These are phyloP conservation scores for Hyaena hyaena DNA, from an alignment of 2,113 vertebrate genomes.

Conservation along the genomic window DNA sequence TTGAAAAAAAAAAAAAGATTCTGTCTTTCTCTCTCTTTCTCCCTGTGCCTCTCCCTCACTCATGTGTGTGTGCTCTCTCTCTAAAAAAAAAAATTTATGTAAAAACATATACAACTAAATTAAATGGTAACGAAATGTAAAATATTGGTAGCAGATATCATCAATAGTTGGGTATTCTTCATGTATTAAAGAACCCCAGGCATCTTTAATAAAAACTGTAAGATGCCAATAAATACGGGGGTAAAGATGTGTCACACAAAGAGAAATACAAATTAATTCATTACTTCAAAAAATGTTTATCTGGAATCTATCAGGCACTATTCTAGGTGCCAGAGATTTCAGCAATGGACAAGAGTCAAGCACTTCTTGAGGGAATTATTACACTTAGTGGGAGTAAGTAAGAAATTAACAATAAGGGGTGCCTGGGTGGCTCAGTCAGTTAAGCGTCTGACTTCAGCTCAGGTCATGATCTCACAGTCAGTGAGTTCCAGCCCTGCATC, in stretches of 20 bases:
- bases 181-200: background rate
- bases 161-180: background rate
- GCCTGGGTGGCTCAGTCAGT: too few species aligned
- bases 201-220: background rate
- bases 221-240: background rate
- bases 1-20: too few species aligned
- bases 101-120: background rate
- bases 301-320: background rate
- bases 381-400: background rate
- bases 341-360: background rate
- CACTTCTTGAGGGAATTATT: background rate
- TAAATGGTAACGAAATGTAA: background rate
- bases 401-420: background rate
- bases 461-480: too few species aligned
- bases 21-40: too few species aligned
- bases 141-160: background rate
- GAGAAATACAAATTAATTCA: background rate
- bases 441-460: too few species aligned
- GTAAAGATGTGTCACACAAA: background rate
- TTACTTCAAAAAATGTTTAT: background rate
- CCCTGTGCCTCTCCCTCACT: too few species aligned
- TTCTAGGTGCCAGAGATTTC: background rate
- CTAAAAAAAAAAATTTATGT: background rate
- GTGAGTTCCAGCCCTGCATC: too few species aligned
- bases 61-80: too few species aligned